phyloP scores from a whole-genome alignment of 2,888 invertebrate genomes.

The Hermaeophaga mercurialis region DNA sequence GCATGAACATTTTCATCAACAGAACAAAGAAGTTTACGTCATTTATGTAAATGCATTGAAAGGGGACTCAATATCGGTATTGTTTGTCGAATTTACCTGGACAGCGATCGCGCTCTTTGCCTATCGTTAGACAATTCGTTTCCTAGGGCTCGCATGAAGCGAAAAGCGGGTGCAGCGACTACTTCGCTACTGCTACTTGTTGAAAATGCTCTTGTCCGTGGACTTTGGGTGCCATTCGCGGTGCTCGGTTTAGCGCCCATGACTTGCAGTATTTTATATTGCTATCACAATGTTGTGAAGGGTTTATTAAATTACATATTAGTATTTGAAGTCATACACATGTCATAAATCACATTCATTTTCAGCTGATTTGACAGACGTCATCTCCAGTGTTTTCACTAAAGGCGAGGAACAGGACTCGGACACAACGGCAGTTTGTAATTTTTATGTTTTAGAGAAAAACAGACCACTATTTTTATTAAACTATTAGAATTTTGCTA shows the following conservation, averaged over 20 bases:
- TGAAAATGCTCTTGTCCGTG: conserved; percentile 76
- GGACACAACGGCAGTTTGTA: conserved; percentile 3
- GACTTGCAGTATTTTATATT: conserved; percentile 35
- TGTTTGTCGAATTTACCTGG: too few species aligned
- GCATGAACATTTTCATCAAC: too few species aligned
- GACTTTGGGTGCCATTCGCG: conserved; percentile 75
- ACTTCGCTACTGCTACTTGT: conserved; percentile 62
- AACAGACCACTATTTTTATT: not conserved
- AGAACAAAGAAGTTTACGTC: too few species aligned
- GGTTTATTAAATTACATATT: conserved; percentile 39
- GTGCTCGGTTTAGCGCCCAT: conserved; percentile 90
- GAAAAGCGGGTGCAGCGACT: conserved; percentile 47
- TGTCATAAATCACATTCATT: conserved; percentile 59
- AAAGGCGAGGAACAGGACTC: conserved; percentile 10
- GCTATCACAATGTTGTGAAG: conserved; percentile 17
- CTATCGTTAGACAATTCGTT: conserved; percentile 77
- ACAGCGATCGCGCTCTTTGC: conserved; percentile 67
- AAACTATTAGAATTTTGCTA: conserved; percentile 1
- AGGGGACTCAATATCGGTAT: too few species aligned
- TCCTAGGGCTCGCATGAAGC: conserved; percentile 57
- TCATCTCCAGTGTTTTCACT: conserved; percentile 57
- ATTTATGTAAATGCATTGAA: too few species aligned
- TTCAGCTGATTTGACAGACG: conserved; percentile 59
- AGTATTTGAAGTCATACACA: conserved; percentile 37
- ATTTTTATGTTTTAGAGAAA: conserved; percentile 5